Base-by-base conservation (phyloP, 1,140 invertebrate genomes). In the Drosophila parvula region DNA sequence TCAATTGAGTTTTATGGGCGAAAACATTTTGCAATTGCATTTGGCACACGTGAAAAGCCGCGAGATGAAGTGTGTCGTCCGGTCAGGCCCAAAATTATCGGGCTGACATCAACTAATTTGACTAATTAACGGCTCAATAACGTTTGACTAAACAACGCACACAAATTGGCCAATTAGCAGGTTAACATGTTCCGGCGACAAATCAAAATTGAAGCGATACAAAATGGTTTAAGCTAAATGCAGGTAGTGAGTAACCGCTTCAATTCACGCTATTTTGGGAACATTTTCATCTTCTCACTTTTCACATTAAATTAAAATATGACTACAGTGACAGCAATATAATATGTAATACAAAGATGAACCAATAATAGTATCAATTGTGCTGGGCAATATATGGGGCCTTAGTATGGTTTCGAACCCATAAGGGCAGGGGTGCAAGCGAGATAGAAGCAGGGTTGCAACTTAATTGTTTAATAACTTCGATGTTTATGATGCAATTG, bases 101-200 rank as follows among this genome's bases (percentile, higher is more conserved):
- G 34, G 28, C 50, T 71, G 68, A 57, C 64, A 71, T 57, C 34
- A 70, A 70, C 65, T 70, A 71, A 69, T 71, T 71, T 70, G 50
- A 70, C 50, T 71, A 71, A 70, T 71, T 71, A 70, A 71, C 68
- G 36, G 65, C 50, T 71, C 64, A 57, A 71, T 71, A 57, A 57
- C 68, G 50, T 40, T 71, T 71, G 65, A 47, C 68, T 71, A 70
- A 70, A 58, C 65, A 70, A 47, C 43, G 28, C n/a, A 34, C 55
- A 65, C 34, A 57, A 57, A 71, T 70, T 40, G 64, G 14, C 34
- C 65, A 71, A 71, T 71, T 71, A 71, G 32, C 64, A 34, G 43
- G 50, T 40, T 56, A 69, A 40, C 30, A 38, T 30, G 30, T 10
- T n/a, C 64, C 44, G 27, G 27, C 60, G 44, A 68, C 44, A 64